These are phyloP conservation scores for Nipponia nippon DNA, from an alignment of 2,113 vertebrate species.

Conservation along the genomic window DNA sequence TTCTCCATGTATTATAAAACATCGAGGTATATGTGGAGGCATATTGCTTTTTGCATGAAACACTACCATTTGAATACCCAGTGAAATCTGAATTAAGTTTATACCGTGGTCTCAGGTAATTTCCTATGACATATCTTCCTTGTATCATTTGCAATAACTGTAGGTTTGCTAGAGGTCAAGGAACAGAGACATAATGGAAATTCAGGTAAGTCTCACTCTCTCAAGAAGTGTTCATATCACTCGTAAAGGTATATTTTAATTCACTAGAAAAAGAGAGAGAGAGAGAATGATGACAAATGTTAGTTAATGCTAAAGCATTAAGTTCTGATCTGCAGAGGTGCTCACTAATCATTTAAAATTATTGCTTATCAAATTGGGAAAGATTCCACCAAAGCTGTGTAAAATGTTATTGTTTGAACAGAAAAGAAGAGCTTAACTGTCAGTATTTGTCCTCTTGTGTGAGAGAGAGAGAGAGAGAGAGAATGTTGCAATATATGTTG, in stretches of 20 bases:
- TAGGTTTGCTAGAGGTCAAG: background rate
- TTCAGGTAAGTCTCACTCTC: background rate
- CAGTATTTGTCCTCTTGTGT: background rate
- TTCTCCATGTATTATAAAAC: background rate
- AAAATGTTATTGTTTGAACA: background rate
- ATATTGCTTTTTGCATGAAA: background rate
- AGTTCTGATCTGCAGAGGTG: background rate
- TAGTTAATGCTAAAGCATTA: background rate
- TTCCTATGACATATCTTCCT: background rate
- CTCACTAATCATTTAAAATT: background rate
- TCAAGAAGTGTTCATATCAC: background rate
- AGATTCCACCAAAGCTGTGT: background rate
- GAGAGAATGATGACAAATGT: background rate
- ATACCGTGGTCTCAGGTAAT: background rate
- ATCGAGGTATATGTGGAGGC: background rate
- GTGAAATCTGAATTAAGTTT: background rate
- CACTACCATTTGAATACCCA: background rate
- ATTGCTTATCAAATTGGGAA: background rate
- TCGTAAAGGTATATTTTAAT: background rate
- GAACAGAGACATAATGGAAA: background rate
- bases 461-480: too few species aligned
- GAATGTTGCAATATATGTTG: background rate
- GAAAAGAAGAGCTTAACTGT: background rate
- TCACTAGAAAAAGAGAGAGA: background rate
- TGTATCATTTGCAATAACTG: background rate